These are phyloP conservation scores for Eueides isabella DNA, from an alignment of 1,140 invertebrate genomes.

Conservation along the genomic window DNA sequence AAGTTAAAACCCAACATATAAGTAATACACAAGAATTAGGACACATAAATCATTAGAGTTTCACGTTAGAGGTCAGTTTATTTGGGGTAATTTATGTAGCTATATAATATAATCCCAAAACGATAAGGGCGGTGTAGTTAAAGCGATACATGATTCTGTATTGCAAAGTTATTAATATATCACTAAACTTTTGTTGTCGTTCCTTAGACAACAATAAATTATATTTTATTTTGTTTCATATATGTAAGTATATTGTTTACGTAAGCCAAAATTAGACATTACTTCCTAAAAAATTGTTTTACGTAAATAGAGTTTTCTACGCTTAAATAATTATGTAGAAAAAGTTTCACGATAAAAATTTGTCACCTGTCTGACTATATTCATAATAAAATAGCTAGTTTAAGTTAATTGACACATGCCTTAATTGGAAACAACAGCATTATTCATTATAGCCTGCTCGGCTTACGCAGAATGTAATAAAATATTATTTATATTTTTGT, in stretches of 20 bases:
- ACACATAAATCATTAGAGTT: neutral
- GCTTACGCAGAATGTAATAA: neutral
- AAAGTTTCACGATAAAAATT: neutral
- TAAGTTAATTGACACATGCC: conserved; percentile 1
- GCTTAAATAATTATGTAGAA: no score
- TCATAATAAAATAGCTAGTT: neutral
- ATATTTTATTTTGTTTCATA: no score
- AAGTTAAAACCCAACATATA: neutral
- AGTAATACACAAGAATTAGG: neutral
- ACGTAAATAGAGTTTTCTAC: no score
- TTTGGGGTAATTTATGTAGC: neutral
- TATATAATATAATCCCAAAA: neutral
- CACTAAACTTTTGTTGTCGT: neutral
- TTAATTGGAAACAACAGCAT: neutral
- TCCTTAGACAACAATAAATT: no score
- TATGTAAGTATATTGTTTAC: no score
- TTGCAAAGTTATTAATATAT: neutral
- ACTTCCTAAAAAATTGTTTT: no score
- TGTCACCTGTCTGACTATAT: neutral
- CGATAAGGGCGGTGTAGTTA: neutral
- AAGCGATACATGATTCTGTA: neutral
- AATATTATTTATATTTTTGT: neutral
- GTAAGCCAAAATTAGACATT: no score
- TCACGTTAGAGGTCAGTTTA: neutral
- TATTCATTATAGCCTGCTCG: neutral